Base-by-base conservation (phyloP, 1,140 invertebrate genomes). In the Saxidomus purpurata region DNA sequence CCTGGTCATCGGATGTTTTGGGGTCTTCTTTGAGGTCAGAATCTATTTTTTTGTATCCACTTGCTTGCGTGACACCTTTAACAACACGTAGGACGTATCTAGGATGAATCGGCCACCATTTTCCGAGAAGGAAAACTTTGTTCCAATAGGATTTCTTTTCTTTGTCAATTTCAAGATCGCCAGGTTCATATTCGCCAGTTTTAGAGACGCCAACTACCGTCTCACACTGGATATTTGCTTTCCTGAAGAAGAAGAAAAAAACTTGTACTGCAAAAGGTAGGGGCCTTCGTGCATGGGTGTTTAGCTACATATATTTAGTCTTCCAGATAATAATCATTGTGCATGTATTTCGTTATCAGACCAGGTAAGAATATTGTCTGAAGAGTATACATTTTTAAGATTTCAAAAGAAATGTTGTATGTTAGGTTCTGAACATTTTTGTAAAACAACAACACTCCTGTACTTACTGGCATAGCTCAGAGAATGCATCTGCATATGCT, bases 51-150 rank as follows among this genome's bases (percentile, higher is more conserved):
- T 4, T 69, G 13, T 49, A 47, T 19, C 40, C 74, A 9, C 8
- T 40, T 15, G 40, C 0, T 31, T 47, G 40, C 8, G 22, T 1
- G 1, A 25, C 0, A 28, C 40, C 47, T 31, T 49, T 77, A 19
- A 77, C 43, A 2, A 43, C 9, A 9, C 74, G 40, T 22, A 84
- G 63, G 19, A 84, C 63, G 19, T 71, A 84, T 22, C 82, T 22
- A 25, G 82, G 82, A 36, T 84, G 59, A 38, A 84, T 67, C 0
- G 82, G 82, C 82, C 82, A 84, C 61, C 59, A 84, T 84, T 71
- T 67, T 0, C 82, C 82, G 38, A 69, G 59, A 59, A 84, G 61
- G 4, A 28, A 43, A 8, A 84, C 59, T 49, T 84, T 84, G 63
- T 84, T 84, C 82, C 82, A 84, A 22, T 47, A 67, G 0, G 82